These are phyloP conservation scores for Deroptyus accipitrinus DNA, from an alignment of 2,113 vertebrate genomes.

Conservation along the genomic window DNA sequence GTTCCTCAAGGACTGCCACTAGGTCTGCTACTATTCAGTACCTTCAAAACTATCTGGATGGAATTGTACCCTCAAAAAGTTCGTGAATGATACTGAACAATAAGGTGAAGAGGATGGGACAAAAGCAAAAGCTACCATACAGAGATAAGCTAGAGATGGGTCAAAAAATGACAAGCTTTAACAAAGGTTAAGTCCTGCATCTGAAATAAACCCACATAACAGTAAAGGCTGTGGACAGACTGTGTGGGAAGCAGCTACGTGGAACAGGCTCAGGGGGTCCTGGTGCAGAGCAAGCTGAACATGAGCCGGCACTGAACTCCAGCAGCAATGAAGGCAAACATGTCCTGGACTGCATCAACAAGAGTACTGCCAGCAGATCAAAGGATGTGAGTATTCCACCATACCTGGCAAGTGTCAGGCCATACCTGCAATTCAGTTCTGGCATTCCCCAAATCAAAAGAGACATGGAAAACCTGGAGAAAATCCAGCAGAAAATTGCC, in stretches of 20 bases:
- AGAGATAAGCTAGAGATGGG: neutral
- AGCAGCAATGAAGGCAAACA: neutral
- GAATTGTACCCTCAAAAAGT: neutral
- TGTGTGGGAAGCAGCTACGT: neutral
- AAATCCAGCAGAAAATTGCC: neutral
- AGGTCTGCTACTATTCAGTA: neutral
- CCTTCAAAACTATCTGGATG: neutral
- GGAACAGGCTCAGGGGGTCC: neutral
- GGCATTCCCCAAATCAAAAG: neutral
- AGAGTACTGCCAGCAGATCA: neutral
- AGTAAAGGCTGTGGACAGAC: neutral
- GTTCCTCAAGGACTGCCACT: neutral
- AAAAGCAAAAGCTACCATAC: neutral
- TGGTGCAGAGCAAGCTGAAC: neutral
- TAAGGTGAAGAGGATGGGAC: neutral
- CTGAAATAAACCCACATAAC: neutral
- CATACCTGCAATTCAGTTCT: neutral
- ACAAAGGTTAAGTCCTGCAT: neutral
- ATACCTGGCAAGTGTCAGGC: neutral
- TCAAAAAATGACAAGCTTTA: neutral
- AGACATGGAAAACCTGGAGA: neutral
- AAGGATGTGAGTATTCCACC: neutral
- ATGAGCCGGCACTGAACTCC: neutral
- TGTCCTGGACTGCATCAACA: neutral
- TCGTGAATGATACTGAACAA: neutral